A percentile compares a stretch with the other conserved stretches of the same genome.
Conservation (phyloP, 2,113 vertebrate genomes). For the Uria aalge region DNA sequence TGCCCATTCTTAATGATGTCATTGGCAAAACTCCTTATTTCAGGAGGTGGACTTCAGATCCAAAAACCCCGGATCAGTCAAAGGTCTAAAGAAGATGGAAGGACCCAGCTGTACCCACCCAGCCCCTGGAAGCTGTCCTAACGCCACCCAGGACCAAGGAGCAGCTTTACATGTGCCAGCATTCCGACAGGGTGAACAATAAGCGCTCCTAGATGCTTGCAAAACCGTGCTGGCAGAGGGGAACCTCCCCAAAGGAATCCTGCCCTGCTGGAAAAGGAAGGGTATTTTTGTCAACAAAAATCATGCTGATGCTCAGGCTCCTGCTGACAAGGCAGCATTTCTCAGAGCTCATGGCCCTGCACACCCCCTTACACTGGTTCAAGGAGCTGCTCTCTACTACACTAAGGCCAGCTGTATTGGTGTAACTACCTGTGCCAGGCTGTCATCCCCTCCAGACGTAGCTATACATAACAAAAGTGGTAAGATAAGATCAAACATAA, state of each 20-base stretch:
- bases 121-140: not conserved
- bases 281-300: not conserved
- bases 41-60: not conserved
- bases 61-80: accelerated
- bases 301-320: not conserved
- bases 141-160: not conserved
- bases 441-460: not conserved
- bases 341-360: not conserved
- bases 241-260: not conserved
- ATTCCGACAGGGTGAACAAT: not conserved
- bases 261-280: not conserved
- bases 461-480: not conserved
- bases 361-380: not conserved
- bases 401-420: not conserved
- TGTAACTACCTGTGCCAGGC: not conserved
- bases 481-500: not conserved
- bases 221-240: accelerated
- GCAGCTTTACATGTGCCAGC: accelerated
- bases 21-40: not conserved
- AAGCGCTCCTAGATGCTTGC: not conserved
- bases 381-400: not conserved
- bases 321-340: not conserved
- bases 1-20: not conserved
- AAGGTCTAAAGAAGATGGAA: not conserved
- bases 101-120: not conserved